Percentiles rank a stretch among this genome's conserved stretches.
Evolutionary conservation across 1,140 invertebrate species (phyloP).

Genomic region (Metaphire vulgaris): DNA sequence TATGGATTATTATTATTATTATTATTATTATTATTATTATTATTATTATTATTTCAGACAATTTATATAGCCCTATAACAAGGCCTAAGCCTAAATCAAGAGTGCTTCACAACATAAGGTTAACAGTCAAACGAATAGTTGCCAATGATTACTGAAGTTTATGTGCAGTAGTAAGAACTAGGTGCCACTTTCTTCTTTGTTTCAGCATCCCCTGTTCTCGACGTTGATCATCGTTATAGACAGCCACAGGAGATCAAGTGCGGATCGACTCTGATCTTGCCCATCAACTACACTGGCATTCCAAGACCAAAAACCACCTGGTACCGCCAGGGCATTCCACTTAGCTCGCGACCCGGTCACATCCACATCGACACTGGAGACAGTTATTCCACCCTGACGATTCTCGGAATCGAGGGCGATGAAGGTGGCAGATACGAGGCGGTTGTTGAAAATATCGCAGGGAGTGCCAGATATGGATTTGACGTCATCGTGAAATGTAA

Average conservation of each 20-base stretch:
- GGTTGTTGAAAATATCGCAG: conserved; percentile 33
- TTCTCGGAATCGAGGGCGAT: conserved; percentile 10
- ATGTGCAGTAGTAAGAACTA: no score
- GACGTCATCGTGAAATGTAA: conserved; percentile 33
- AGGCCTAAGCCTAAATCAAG: no score
- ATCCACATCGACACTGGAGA: conserved; percentile 25
- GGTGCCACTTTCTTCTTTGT: no score
- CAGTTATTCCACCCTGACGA: conserved; percentile 27
- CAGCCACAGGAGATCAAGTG: conserved; percentile 44
- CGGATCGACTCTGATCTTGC: conserved; percentile 42
- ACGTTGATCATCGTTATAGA: conserved; percentile 46
- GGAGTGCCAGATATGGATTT: conserved; percentile 28
- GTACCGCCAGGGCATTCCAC: conserved; percentile 67
- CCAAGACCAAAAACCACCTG: conserved; percentile 82
- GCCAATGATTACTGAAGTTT: no score
- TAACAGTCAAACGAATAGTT: no score
- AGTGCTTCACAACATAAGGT: no score
- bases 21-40: no score
- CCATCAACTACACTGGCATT: conserved; percentile 68
- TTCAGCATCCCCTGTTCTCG: conserved; percentile 45
- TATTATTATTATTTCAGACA: no score
- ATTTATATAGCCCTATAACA: no score
- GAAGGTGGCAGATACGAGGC: conserved; percentile 33
- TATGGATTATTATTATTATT: no score
- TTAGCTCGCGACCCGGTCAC: conserved; percentile 28